phyloP scores from a whole-genome alignment of 37 sponge, comb jelly and placozoan species.

The Agelas oroides region DNA sequence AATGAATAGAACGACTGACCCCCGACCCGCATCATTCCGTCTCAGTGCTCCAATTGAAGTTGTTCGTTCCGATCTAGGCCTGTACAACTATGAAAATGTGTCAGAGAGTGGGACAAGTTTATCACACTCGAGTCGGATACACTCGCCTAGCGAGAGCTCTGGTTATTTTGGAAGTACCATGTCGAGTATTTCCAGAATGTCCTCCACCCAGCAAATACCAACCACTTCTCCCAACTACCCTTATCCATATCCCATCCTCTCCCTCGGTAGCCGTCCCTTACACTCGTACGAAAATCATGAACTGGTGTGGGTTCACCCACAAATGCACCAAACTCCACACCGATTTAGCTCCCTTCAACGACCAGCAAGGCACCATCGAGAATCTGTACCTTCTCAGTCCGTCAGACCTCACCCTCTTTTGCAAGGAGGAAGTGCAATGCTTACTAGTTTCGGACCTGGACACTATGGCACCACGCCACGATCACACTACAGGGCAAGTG shows the following conservation, averaged over 20 bases:
- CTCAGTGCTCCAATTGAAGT: slow-evolving; percentile 55
- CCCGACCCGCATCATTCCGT: slow-evolving; percentile 8
- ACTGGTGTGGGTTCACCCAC: background rate
- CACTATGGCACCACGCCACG: slow-evolving; percentile 30
- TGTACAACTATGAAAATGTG: slow-evolving; percentile 33
- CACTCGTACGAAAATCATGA: background rate
- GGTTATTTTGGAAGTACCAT: slow-evolving; percentile 66
- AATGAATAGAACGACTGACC: slow-evolving; percentile 1
- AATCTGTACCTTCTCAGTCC: background rate
- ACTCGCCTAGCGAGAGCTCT: slow-evolving; percentile 54
- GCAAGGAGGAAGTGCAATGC: too few species aligned
- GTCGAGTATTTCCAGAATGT: slow-evolving; percentile 58
- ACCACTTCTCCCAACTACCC: slow-evolving; percentile 1
- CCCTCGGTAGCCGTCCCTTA: background rate
- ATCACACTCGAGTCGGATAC: slow-evolving; percentile 13
- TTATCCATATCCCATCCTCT: background rate
- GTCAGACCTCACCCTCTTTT: too few species aligned
- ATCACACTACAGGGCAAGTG: background rate
- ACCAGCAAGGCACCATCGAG: slow-evolving; percentile 1
- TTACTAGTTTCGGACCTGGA: background rate
- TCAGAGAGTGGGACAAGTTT: slow-evolving; percentile 5
- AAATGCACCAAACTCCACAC: background rate
- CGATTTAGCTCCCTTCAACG: slow-evolving; percentile 25
- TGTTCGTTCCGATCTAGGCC: slow-evolving; percentile 46
- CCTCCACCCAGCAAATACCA: slow-evolving; percentile 50